A percentile compares a stretch with the other conserved stretches of the same genome.
phyloP scores from a whole-genome alignment of 2,113 vertebrate species.

The Hippocampus barbouri region DNA sequence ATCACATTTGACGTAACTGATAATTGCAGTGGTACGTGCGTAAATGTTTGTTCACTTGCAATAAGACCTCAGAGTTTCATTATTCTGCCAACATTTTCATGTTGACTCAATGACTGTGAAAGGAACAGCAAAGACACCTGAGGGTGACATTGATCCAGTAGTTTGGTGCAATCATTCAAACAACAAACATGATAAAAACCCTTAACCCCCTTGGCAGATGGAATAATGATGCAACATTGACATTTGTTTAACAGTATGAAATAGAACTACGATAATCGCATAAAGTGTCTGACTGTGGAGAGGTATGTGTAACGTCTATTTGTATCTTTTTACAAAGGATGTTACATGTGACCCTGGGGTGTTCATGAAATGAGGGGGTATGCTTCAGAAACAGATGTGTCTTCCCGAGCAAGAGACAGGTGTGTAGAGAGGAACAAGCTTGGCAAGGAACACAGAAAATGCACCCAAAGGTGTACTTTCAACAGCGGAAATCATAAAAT shows the following conservation, averaged over 20 bases:
- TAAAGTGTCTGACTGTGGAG: neutral
- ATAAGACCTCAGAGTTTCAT: too few species aligned
- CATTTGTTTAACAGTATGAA: neutral
- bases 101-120: too few species aligned
- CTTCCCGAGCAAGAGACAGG: neutral
- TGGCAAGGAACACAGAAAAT: neutral
- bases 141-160: too few species aligned
- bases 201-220: neutral
- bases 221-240: neutral
- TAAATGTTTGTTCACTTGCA: too few species aligned
- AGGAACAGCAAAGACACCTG: too few species aligned
- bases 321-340: neutral
- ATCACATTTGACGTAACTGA: too few species aligned
- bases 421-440: conserved; percentile 17
- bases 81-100: too few species aligned
- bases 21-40: too few species aligned
- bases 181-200: neutral
- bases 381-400: neutral
- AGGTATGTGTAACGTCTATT: neutral
- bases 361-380: neutral
- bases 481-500: neutral
- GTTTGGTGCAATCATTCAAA: neutral
- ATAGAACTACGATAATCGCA: too few species aligned
- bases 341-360: neutral
- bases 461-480: neutral